These are phyloP conservation scores for Isoperla grammatica DNA, from an alignment of 2,888 invertebrate genomes.

Conservation along the genomic window DNA sequence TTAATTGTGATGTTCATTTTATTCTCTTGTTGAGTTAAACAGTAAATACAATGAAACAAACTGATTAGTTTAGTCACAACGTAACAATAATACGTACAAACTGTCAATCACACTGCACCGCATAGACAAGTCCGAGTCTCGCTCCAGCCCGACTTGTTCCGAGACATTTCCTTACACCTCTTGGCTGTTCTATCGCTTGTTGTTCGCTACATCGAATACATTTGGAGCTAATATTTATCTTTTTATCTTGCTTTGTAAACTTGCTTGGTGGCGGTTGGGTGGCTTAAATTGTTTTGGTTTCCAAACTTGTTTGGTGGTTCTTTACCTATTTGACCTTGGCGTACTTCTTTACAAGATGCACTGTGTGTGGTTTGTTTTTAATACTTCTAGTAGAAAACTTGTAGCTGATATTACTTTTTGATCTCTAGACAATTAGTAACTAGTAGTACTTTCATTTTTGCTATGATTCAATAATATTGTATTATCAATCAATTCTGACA, in stretches of 20 bases:
- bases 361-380: too few species aligned
- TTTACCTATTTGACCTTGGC: too few species aligned
- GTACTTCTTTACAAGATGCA: too few species aligned
- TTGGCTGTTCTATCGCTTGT: constrained; percentile 10
- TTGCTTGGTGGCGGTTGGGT: constrained; percentile 11
- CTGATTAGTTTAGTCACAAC: neutral
- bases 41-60: too few species aligned
- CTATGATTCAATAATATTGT: too few species aligned
- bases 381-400: too few species aligned
- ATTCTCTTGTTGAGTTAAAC: neutral
- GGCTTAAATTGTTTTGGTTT: neutral
- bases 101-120: neutral
- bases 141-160: neutral
- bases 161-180: too few species aligned
- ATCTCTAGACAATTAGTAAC: too few species aligned
- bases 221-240: constrained; percentile 1
- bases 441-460: too few species aligned
- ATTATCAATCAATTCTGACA: too few species aligned
- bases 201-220: constrained; percentile 5
- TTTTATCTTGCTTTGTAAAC: constrained; percentile 7
- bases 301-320: too few species aligned
- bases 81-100: neutral
- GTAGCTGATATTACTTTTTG: too few species aligned
- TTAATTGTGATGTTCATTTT: neutral
- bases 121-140: neutral